phyloP scores from a whole-genome alignment of 1,140 invertebrate species.

The Lepeophtheirus salmonis region DNA sequence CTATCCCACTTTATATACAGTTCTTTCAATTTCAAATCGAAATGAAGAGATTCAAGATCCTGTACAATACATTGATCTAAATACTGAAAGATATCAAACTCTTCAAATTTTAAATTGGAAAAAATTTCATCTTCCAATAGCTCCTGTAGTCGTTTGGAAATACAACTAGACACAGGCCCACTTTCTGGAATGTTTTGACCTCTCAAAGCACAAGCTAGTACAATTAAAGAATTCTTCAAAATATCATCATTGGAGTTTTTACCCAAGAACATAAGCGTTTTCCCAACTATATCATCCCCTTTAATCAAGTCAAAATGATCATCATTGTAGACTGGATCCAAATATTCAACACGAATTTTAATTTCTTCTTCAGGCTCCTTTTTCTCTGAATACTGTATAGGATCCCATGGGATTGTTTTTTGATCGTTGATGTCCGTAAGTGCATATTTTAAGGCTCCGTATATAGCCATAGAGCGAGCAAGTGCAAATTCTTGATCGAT shows the following conservation, averaged over 20 bases:
- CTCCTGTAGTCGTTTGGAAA: conserved; percentile 22
- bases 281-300: conserved; percentile 46
- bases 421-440: conserved; percentile 47
- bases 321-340: conserved; percentile 62
- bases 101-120: conserved; percentile 25
- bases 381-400: conserved; percentile 20
- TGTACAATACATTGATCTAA: not conserved
- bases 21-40: conserved; percentile 18
- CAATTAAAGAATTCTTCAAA: conserved; percentile 43
- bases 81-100: not conserved
- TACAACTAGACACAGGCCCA: conserved; percentile 23
- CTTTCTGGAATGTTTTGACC: conserved; percentile 42
- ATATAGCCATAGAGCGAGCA: conserved; percentile 44
- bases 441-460: conserved; percentile 50
- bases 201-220: conserved; percentile 43
- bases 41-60: conserved; percentile 14
- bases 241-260: conserved; percentile 26
- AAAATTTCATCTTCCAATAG: conserved; percentile 26
- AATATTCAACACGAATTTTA: conserved; percentile 51
- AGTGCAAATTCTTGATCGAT: conserved; percentile 24
- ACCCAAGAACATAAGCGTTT: conserved; percentile 47
- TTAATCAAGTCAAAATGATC: conserved; percentile 65
- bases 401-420: conserved; percentile 30
- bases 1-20: conserved; percentile 24
- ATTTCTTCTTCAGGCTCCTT: conserved; percentile 31